Percentiles rank a stretch among this genome's conserved stretches.
Conservation (phyloP, 2,888 invertebrate genomes). For the Chelonus formosanus region DNA sequence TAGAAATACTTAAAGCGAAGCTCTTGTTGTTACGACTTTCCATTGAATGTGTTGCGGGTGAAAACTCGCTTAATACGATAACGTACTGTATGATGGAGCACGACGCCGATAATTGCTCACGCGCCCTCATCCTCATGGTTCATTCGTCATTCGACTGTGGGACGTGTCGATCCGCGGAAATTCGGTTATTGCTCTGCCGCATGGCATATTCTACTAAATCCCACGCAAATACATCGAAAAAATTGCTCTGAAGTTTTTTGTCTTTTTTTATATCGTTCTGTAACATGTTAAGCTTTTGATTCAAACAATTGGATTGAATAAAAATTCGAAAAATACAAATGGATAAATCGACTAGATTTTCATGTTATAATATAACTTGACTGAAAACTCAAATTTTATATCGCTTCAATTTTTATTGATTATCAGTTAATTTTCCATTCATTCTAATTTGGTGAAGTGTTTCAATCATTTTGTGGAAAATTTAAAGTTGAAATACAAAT, state of each 20-base stretch:
- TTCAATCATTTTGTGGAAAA: too few relatives aligned
- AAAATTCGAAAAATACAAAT: too few relatives aligned
- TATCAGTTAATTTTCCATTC: too few relatives aligned
- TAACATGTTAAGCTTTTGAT: too few relatives aligned
- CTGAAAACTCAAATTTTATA: too few relatives aligned
- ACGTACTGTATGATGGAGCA: conserved; percentile 29
- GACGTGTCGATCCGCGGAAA: conserved; percentile 48
- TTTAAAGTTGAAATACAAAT: too few relatives aligned
- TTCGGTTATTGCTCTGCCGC: conserved; percentile 53
- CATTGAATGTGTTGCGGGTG: conserved; percentile 20
- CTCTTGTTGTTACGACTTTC: conserved; percentile 4
- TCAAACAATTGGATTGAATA: too few relatives aligned
- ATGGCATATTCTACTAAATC: conserved; percentile 48
- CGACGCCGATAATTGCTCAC: conserved; percentile 53
- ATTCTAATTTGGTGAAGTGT: too few relatives aligned
- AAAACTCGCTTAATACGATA: conserved; percentile 28
- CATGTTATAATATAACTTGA: too few relatives aligned
- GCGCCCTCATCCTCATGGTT: conserved; percentile 39
- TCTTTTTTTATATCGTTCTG: not conserved
- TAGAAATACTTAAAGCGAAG: not conserved
- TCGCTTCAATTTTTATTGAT: too few relatives aligned
- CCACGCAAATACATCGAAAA: conserved; percentile 8
- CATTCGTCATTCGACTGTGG: conserved; percentile 38
- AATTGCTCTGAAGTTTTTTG: conserved; percentile 27
- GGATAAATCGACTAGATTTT: too few relatives aligned